phyloP scores from a whole-genome alignment of 2,797 vertebrate genomes.

The Myotis pilosus region DNA sequence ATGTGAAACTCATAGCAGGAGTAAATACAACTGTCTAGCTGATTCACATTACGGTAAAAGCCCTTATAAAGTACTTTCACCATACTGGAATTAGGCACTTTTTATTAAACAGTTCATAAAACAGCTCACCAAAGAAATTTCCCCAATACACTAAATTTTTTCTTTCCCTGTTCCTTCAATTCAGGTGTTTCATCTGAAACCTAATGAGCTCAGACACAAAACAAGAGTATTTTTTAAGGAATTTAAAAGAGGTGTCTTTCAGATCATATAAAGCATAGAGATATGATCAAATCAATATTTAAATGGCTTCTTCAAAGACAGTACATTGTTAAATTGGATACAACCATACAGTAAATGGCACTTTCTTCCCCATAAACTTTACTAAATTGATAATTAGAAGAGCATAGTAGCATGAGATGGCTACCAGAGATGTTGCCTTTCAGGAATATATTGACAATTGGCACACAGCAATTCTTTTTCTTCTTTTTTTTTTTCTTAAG shows the following conservation, averaged over 20 bases:
- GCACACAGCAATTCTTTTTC: background rate
- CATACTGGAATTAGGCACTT: background rate
- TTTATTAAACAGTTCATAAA: background rate
- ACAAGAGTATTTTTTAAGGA: conserved; percentile 17
- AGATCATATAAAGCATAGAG: background rate
- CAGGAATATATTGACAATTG: background rate
- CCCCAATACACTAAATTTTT: background rate
- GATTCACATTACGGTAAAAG: background rate
- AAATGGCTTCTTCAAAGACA: background rate
- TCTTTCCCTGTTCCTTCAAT: background rate
- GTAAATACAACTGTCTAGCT: background rate
- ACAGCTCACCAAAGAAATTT: background rate
- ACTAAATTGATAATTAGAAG: background rate
- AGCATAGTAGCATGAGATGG: background rate
- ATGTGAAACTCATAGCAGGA: background rate
- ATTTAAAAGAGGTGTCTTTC: background rate
- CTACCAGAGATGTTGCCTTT: background rate
- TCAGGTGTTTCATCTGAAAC: background rate
- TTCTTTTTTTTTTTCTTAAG: background rate
- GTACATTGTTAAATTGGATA: background rate
- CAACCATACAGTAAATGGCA: background rate
- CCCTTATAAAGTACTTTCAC: background rate
- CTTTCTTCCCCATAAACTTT: background rate
- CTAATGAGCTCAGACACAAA: background rate
- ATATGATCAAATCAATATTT: background rate